A percentile compares a stretch with the other conserved stretches of the same genome.
These are phyloP conservation scores for Craseonycteris thonglongyai DNA, from an alignment of 2,113 vertebrate species.

Conservation along the genomic window DNA sequence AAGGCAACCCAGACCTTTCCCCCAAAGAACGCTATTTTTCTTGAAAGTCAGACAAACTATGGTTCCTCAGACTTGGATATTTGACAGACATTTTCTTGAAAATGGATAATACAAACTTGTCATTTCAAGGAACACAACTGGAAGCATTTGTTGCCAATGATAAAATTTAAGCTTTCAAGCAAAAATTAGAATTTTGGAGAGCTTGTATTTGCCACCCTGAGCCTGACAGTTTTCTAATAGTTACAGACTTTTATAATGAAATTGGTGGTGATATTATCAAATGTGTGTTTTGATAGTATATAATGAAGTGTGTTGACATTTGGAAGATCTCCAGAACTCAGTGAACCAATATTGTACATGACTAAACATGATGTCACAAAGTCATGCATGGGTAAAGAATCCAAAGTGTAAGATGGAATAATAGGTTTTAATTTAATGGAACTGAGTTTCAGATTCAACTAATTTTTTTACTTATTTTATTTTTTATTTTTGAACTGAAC, in stretches of 20 bases:
- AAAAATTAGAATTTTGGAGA: conserved; percentile 16
- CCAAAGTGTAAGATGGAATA: neutral
- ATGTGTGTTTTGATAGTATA: neutral
- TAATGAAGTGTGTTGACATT: neutral
- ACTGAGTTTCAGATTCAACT: neutral
- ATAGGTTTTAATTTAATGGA: neutral
- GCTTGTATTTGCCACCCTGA: neutral
- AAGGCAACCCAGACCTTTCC: neutral
- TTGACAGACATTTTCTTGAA: neutral
- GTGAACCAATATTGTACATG: neutral
- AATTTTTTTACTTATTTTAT: too few relatives aligned
- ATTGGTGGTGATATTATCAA: neutral
- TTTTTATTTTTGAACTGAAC: too few relatives aligned
- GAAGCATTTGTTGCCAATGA: neutral
- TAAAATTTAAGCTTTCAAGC: neutral
- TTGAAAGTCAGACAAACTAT: neutral
- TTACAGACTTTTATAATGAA: neutral
- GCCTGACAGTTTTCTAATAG: neutral
- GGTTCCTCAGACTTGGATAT: neutral
- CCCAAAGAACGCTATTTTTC: neutral
- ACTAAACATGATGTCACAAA: neutral
- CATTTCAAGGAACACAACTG: neutral
- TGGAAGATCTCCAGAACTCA: neutral
- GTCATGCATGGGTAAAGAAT: neutral
- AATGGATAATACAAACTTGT: neutral